phyloP scores from a whole-genome alignment of 1,140 invertebrate genomes.

The Aphidius gifuensis region DNA sequence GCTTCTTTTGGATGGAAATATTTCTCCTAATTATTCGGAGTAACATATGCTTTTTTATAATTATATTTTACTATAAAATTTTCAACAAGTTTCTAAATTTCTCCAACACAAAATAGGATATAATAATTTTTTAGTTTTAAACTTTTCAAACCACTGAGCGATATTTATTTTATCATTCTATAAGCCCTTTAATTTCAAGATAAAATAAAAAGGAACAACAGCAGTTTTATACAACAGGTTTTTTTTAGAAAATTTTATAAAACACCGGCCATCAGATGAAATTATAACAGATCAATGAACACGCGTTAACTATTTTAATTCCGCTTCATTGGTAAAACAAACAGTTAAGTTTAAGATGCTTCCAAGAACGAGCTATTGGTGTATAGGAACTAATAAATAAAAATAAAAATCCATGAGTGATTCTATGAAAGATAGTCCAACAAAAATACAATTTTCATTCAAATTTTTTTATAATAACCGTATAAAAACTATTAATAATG shows the following conservation, averaged over 20 bases:
- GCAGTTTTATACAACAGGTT: constrained; percentile 25
- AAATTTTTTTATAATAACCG: too few relatives aligned
- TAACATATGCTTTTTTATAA: background rate
- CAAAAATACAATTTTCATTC: too few relatives aligned
- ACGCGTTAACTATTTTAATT: constrained; percentile 57
- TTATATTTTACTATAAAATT: background rate
- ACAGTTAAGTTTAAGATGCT: constrained; percentile 23
- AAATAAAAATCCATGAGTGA: too few relatives aligned
- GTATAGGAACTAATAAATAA: too few relatives aligned
- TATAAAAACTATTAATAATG: too few relatives aligned
- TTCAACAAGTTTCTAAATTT: constrained; percentile 2
- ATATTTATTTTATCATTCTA: background rate
- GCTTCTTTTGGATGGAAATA: constrained; percentile 5
- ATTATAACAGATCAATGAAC: constrained; percentile 56
- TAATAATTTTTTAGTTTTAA: background rate
- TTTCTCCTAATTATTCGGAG: background rate
- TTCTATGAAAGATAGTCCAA: too few relatives aligned
- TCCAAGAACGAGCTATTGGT: background rate
- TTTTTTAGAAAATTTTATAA: constrained; percentile 53
- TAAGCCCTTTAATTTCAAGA: background rate
- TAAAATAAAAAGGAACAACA: constrained; percentile 2
- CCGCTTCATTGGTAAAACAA: constrained; percentile 44
- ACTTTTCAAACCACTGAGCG: background rate
- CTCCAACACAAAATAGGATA: too few relatives aligned
- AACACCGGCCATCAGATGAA: constrained; percentile 48